phyloP scores from a whole-genome alignment of 2,888 invertebrate species.

The Diaprepes abbreviatus region DNA sequence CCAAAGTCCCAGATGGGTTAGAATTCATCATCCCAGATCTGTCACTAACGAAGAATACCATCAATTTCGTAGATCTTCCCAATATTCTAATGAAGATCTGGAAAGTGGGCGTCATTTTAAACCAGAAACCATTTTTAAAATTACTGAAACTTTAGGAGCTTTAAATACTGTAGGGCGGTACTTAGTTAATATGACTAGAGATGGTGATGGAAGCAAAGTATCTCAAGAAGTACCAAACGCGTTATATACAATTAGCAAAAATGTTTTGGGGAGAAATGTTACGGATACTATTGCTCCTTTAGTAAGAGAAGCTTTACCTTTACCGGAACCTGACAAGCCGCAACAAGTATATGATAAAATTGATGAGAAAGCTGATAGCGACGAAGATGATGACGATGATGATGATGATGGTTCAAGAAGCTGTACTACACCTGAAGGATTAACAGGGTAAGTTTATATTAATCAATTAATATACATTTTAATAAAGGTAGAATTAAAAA shows the following conservation, averaged over 20 bases:
- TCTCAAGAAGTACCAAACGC: conserved; percentile 78
- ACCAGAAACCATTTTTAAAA: conserved; percentile 68
- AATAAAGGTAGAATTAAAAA: too few species aligned
- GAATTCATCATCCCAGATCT: conserved; percentile 56
- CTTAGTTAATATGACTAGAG: conserved; percentile 84
- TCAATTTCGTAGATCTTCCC: conserved; percentile 28
- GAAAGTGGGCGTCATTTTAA: conserved; percentile 64
- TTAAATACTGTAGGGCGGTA: conserved; percentile 89
- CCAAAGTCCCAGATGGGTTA: conserved; percentile 57
- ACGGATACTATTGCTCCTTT: conserved; percentile 86
- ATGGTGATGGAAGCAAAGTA: conserved; percentile 62
- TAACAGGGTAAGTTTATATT: conserved; percentile 75
- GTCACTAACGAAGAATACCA: conserved; percentile 31
- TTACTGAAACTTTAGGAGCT: conserved; percentile 77
- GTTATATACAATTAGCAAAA: conserved; percentile 84
- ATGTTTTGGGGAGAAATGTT: conserved; percentile 83
- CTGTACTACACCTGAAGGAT: conserved; percentile 87
- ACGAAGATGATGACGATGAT: conserved; percentile 67
- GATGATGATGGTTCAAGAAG: conserved; percentile 72
- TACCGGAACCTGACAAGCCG: conserved; percentile 50
- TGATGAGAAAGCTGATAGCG: conserved; percentile 54
- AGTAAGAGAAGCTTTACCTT: conserved; percentile 69
- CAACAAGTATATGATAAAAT: conserved; percentile 31
- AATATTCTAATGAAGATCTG: conserved; percentile 49
- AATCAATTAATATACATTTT: too few species aligned